Evolutionary conservation across 2,888 invertebrate species (phyloP), one percentile per base, ranked within the genome.

Genomic region (Tetrapedia diversipes): DNA sequence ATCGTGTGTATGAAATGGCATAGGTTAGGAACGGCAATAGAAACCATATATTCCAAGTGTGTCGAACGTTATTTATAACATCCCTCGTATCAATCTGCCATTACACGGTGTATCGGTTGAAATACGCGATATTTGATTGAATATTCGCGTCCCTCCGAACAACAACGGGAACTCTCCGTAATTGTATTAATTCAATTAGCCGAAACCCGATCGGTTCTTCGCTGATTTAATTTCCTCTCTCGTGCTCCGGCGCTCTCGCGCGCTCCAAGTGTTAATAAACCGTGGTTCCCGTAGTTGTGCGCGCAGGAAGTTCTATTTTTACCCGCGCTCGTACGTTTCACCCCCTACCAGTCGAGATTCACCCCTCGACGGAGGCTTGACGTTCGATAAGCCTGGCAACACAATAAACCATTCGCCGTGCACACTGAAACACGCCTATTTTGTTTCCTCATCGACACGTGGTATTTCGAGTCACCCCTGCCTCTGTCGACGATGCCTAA

Each of bases 351-450:
- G 82, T 57, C 80, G 83, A 65, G 87, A 87, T 71, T 85, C 85
- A 81, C 82, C 86, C 78, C 75, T 84, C 66, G 83, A 79, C 41
- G 77, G 80, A 57, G 89, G 86, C 74, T 80, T 83, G 75, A 84
- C 84, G 64, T 80, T 86, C 86, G 61, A 80, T 85, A 89, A 89
- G 76, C 86, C 87, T 57, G 86, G 87, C 72, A 76, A 73, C 71
- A 79, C 79, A 79, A 79, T 77, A 76, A 67, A 77, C 77, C 70
- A 53, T 56, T 73, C 66, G 59, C 64, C 64, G 63, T 57, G 63
- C 63, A 56, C 73, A 65, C 64, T 67, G 60, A 41, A 77, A 63
- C n/a, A n/a, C 72, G 29, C 57, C 61, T 77, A 57, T 77, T 79
- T 81, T 79, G 67, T 73, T 79, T 77, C 43, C 69, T 73, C 77